These are phyloP conservation scores for Arothron firmamentum DNA, from an alignment of 2,113 vertebrate species.

Conservation along the genomic window DNA sequence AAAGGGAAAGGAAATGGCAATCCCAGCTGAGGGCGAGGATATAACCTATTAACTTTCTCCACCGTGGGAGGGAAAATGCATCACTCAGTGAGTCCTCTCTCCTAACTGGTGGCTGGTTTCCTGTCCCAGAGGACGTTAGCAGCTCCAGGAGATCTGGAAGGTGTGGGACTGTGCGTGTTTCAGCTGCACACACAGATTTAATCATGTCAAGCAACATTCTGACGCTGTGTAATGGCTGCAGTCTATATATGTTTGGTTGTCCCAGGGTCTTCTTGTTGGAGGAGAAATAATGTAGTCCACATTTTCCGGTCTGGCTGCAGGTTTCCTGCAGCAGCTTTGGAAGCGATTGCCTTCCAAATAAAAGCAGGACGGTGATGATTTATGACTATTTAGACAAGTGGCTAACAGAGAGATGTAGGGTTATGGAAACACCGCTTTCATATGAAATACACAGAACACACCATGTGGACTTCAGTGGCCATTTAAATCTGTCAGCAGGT, in stretches of 20 bases:
- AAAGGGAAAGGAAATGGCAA: slow-evolving; percentile 78
- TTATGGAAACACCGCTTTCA: slow-evolving; percentile 70
- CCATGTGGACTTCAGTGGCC: slow-evolving; percentile 63
- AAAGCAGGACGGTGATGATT: slow-evolving; percentile 79
- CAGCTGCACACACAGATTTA: neutral
- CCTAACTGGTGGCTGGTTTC: slow-evolving; percentile 48
- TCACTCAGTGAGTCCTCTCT: slow-evolving; percentile 54
- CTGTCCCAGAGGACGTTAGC: slow-evolving; percentile 43
- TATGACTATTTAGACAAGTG: slow-evolving; percentile 90
- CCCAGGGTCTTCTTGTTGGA: slow-evolving; percentile 6
- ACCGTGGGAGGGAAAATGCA: slow-evolving; percentile 51
- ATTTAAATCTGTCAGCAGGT: slow-evolving; percentile 70
- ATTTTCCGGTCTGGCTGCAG: slow-evolving; percentile 53
- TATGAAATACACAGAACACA: slow-evolving; percentile 62
- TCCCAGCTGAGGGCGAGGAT: slow-evolving; percentile 73
- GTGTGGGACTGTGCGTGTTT: slow-evolving; percentile 20
- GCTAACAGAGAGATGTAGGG: slow-evolving; percentile 73
- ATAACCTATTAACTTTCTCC: slow-evolving; percentile 52
- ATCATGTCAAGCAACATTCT: slow-evolving; percentile 5
- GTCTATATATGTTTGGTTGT: slow-evolving; percentile 15
- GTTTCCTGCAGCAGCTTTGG: slow-evolving; percentile 73
- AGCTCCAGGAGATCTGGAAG: slow-evolving; percentile 20
- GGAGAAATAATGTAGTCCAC: slow-evolving; percentile 16
- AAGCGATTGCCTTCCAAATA: slow-evolving; percentile 68
- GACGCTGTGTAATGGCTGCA: slow-evolving; percentile 1